Evolutionary conservation across 2,797 vertebrate species (phyloP), one percentile per base, ranked within the genome.

Genomic region (Notolepis coatsorum): DNA sequence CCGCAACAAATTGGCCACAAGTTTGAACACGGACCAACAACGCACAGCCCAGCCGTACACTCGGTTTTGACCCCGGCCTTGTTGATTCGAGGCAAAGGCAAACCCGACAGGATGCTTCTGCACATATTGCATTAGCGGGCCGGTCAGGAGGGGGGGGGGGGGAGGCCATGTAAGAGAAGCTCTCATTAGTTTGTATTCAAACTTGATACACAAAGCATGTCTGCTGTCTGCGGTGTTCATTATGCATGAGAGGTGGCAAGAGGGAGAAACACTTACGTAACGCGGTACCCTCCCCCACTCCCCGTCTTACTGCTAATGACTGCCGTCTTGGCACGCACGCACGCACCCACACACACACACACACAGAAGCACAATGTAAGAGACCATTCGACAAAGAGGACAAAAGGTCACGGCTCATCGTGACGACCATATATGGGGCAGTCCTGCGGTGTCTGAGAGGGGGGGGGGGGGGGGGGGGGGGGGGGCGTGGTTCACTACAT

Each of bases 251-350:
- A 71, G 78, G 82, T 89, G 82, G 81, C 82, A 68, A 76, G 81
- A 84, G 72, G 75, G 69, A 48, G 77, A 86, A 84, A 84, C 80
- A 56, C 88, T 92, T 92, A 84, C 84, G 89, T 90, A 93, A 93
- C 76, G 84, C 85, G 54, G 73, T 76, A 79, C 46, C 84, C 87
- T 89, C 71, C 46, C 35, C 38, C 58, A 6, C 70, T 73, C 73
- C 65, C 61, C 41, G 66, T 61, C 68, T 61, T 69, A 49, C 57
- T 27, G 57, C 53, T 56, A 70, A 47, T 45, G 75, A 79, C 65
- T 73, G 48, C 47, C 50, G 33, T 25, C 25, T 7, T 33, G 54
- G 35, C 35, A 37, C 15, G n/a, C n/a, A n/a, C 65, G 74, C 61
- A 51, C 69, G 72, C 63, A 68, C 74, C 73, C 76, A 56, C 77